phyloP scores from a whole-genome alignment of 2,888 invertebrate genomes.

The Argyresthia albistria region DNA sequence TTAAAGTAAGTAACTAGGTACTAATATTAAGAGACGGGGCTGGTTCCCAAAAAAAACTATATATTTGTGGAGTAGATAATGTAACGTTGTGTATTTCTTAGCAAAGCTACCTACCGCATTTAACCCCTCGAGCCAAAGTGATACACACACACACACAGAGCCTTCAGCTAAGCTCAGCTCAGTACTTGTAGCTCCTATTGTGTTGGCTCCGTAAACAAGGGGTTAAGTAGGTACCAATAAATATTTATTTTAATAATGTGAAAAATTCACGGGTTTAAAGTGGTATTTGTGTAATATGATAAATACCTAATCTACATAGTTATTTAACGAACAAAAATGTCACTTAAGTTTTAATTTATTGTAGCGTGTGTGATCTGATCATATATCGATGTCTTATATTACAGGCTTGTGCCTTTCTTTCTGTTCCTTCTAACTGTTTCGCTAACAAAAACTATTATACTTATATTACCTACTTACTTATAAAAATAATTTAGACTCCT shows the following conservation, averaged over 20 bases:
- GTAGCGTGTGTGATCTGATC: slow-evolving; percentile 4
- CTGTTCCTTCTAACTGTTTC: neutral
- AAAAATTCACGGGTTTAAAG: slow-evolving; percentile 19
- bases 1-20: neutral
- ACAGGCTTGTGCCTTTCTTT: neutral
- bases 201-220: slow-evolving; percentile 9
- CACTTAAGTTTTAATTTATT: slow-evolving; percentile 4
- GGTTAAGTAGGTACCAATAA: slow-evolving; percentile 43
- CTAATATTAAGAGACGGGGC: slow-evolving; percentile 30
- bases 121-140: neutral
- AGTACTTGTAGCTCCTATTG: neutral
- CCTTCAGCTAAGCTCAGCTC: no score
- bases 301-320: slow-evolving; percentile 10
- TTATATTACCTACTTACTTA: neutral
- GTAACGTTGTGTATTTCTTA: slow-evolving; percentile 60
- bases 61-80: slow-evolving; percentile 33
- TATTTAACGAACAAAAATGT: neutral
- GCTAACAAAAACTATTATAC: neutral
- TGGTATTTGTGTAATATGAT: slow-evolving; percentile 34
- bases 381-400: no score
- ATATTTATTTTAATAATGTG: slow-evolving; percentile 41
- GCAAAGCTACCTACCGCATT: slow-evolving; percentile 15
- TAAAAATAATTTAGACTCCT: neutral
- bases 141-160: no score
- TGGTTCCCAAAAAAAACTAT: slow-evolving; percentile 39